Evolutionary conservation across 2,797 vertebrate species (phyloP).

Genomic region (Danionella dracula): DNA sequence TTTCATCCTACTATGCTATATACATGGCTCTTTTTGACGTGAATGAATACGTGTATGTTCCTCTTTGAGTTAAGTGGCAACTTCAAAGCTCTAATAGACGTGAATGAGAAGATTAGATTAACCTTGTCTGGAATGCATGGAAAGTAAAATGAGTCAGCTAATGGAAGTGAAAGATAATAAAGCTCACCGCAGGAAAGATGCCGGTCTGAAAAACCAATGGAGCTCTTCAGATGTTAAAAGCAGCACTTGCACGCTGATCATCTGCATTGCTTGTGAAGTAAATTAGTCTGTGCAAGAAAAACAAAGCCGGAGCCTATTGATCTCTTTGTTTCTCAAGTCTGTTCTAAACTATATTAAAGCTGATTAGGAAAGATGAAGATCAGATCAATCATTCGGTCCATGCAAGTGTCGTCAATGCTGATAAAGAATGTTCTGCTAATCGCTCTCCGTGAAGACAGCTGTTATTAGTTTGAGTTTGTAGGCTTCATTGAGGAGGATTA

Average conservation of each 20-base stretch:
- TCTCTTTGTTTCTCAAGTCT: background rate
- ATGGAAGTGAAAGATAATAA: constrained; percentile 3
- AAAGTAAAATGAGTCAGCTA: constrained; percentile 8
- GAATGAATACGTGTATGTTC: background rate
- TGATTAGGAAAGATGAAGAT: too few species aligned
- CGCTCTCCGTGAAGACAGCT: too few species aligned
- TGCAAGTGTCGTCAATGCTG: background rate
- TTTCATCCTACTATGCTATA: background rate
- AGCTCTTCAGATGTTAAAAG: constrained; percentile 13
- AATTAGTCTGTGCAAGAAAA: background rate
- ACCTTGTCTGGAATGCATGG: background rate
- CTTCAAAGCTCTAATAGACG: background rate
- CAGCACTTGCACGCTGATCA: background rate
- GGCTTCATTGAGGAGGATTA: too few species aligned
- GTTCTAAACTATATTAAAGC: too few species aligned
- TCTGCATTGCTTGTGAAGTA: background rate
- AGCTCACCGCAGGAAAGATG: background rate
- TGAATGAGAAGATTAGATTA: background rate
- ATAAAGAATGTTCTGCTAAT: background rate
- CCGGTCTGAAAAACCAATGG: background rate
- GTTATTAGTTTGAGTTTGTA: background rate
- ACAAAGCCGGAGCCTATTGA: background rate
- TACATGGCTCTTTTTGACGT: background rate
- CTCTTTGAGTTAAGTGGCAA: background rate
- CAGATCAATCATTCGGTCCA: too few species aligned